A percentile compares a stretch with the other conserved stretches of the same genome.
Evolutionary conservation across 2,888 invertebrate genomes (phyloP).

Genomic region (Cepaea hortensis): DNA sequence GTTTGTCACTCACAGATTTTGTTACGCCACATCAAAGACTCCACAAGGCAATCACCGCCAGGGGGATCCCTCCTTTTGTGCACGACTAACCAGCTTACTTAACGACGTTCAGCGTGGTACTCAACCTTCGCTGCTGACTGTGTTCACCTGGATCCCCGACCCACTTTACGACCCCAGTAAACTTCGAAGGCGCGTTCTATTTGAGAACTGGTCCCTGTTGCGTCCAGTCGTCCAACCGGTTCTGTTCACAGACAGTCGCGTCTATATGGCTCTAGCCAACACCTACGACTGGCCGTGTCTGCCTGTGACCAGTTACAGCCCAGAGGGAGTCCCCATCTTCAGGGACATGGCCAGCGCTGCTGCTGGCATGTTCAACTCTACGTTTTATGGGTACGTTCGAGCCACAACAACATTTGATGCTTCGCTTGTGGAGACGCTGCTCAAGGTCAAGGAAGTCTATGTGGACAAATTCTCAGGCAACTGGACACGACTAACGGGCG

Average conservation of each 20-base stretch:
- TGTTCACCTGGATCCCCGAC: slow-evolving; percentile 45
- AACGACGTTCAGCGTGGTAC: slow-evolving; percentile 10
- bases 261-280: slow-evolving; percentile 31
- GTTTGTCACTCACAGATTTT: not conserved
- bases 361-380: slow-evolving; percentile 16
- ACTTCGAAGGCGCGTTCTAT: not conserved
- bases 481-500: not conserved
- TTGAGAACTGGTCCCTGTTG: slow-evolving; percentile 23
- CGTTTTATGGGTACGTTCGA: slow-evolving; percentile 43
- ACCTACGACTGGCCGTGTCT: slow-evolving; percentile 35
- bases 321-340: slow-evolving; percentile 30
- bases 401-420: slow-evolving; percentile 36
- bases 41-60: not conserved
- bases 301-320: slow-evolving; percentile 5
- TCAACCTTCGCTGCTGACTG: slow-evolving; percentile 16
- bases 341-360: not conserved
- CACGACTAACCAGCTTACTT: not conserved
- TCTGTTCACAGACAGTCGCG: slow-evolving; percentile 28
- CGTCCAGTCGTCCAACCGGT: slow-evolving; percentile 40
- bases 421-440: slow-evolving; percentile 22
- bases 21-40: not conserved
- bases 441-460: slow-evolving; percentile 29
- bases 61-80: slow-evolving; percentile 28
- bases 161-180: slow-evolving; percentile 11
- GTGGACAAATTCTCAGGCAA: not conserved